Conservation (phyloP, 2,797 vertebrate species). For the Sternotherus odoratus region DNA sequence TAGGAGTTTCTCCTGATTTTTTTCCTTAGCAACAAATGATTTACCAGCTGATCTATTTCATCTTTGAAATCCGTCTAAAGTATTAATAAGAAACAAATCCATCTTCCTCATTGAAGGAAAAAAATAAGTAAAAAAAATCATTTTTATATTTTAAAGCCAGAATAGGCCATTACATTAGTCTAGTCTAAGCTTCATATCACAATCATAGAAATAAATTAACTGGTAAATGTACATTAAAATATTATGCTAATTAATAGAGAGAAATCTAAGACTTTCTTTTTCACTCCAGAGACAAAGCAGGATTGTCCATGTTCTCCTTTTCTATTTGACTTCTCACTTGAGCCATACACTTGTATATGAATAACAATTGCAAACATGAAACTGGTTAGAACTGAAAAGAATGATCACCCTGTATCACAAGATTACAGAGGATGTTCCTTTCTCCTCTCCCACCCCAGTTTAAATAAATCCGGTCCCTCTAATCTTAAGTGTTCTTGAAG, state of each 20-base stretch:
- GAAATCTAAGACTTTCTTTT: constrained; percentile 50
- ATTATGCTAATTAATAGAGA: constrained; percentile 42
- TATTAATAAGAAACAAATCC: background rate
- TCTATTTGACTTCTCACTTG: background rate
- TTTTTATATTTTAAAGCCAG: constrained; percentile 23
- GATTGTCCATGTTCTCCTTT: background rate
- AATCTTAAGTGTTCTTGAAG: background rate
- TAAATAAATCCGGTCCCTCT: background rate
- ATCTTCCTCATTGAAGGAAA: background rate
- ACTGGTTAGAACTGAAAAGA: background rate
- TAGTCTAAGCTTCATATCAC: constrained; percentile 49
- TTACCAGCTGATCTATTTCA: background rate
- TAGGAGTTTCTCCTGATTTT: background rate
- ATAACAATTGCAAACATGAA: background rate
- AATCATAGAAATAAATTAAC: constrained; percentile 34
- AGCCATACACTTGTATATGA: background rate
- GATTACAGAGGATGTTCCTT: background rate
- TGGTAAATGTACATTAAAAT: constrained; percentile 28
- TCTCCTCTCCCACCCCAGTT: background rate
- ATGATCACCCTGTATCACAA: background rate
- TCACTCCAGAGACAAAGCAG: background rate
- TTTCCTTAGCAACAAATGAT: background rate
- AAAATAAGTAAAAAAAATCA: background rate
- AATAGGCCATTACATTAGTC: constrained; percentile 45
- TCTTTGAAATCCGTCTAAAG: background rate